Conservation (phyloP, 1,140 invertebrate genomes). For the Liolophura sinensis region DNA sequence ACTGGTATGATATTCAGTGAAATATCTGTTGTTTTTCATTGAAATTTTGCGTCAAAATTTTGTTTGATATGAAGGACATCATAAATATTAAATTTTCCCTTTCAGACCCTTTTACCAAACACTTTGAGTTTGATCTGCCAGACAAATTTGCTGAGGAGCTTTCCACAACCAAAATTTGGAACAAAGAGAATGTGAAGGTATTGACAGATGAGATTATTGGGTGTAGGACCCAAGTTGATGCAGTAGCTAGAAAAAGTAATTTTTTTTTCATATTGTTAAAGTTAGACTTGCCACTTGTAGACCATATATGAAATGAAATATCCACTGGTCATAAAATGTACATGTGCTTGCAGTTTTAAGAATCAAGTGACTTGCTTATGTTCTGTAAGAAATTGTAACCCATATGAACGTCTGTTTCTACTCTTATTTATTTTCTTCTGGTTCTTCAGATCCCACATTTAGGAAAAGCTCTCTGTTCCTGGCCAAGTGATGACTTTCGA, state of each 20-base stretch:
- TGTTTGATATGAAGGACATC: conserved; percentile 25
- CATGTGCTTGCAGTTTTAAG: no score
- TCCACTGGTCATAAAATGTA: no score
- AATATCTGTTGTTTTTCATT: not conserved
- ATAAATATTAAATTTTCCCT: not conserved
- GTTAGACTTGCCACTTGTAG: no score
- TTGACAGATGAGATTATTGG: not conserved
- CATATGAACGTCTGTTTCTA: not conserved
- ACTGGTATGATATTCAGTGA: not conserved
- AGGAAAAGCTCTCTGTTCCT: conserved; percentile 19
- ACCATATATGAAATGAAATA: no score
- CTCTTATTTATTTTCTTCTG: not conserved
- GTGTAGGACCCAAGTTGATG: not conserved
- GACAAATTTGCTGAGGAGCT: conserved; percentile 18
- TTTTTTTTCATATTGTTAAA: no score
- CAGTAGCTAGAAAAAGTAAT: not conserved
- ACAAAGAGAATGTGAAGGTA: conserved; percentile 31
- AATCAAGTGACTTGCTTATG: no score
- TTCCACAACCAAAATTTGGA: conserved; percentile 12
- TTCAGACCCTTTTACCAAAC: conserved; percentile 42
- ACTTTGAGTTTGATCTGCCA: conserved; percentile 25
- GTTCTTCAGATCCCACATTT: conserved; percentile 23
- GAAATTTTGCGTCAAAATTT: not conserved
- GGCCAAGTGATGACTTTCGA: conserved; percentile 11
- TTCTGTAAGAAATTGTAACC: no score